Base-by-base conservation (phyloP, 1,140 invertebrate genomes). In the Ruditapes philippinarum region DNA sequence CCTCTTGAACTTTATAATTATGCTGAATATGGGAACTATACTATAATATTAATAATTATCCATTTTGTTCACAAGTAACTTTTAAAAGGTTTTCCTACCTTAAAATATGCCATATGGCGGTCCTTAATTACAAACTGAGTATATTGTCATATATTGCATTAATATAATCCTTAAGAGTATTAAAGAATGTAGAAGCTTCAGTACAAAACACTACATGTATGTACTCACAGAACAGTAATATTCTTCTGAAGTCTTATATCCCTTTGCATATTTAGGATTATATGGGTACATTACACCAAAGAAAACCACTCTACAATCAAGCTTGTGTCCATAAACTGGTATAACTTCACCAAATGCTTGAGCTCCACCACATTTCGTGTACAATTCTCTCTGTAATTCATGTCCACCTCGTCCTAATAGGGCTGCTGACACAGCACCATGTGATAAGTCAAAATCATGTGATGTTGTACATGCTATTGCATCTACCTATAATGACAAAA, bases 391-490 rank as follows among this genome's bases (percentile, higher is more conserved):
- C 22, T 74, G 70, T 74, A 74, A 45, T 42, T 38, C n/a, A 14
- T 40, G 2, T 7, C 70, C 70, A 22, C 38, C 33, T 9, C 25
- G 36, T 42, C 42, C 11, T n/a, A 74, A 45, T 22, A 74, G 12
- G 12, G 70, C 70, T 17, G 2, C 12, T 4, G 70, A 42, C n/a
- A 74, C 70, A 9, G 70, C 42, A n/a, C 70, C 70, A 40, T 11
- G 70, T 28, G 3, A 12, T n/a, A 74, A 28, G 22, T 74, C 70
- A 3, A 74, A 9, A n/a, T 45, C 22, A 22, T 1, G 2, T 40
- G 70, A 74, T 49, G 42, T 22, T 40, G 70, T 49, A 74, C 70
- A 74, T n/a, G 70, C 70, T 42, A 74, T 14, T 25, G 28, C 70
- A 45, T 74, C 70, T 9, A 38, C 70, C 70, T 74, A n/a, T n/a